Evolutionary conservation across 2,797 vertebrate genomes (phyloP), one percentile per base, ranked within the genome.

Genomic region (Notolepis coatsorum): DNA sequence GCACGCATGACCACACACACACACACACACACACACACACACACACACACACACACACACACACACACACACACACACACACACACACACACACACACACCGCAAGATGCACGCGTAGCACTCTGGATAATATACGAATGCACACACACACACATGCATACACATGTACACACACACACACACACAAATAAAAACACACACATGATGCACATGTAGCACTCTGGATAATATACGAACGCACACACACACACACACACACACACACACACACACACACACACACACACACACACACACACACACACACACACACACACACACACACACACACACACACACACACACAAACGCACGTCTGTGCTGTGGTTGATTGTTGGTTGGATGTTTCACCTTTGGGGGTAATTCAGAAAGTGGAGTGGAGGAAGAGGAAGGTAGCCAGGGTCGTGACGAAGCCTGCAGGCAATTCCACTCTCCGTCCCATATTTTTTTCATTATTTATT

Each of bases 341-440:
- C 25, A 55, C 25, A 60, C 27, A 60, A 33, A 56, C 5, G 51
- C 53, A 38, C 58, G 63, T 53, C n/a, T 57, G 55, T 37, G 30
- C n/a, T 55, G 63, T 65, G 58, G 52, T 23, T 68, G n/a, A n/a
- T n/a, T n/a, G n/a, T n/a, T 62, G 76, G 74, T 79, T 75, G 69
- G 65, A 69, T 63, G 62, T 72, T 86, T 80, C 75, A 88, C 81
- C 78, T 80, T 71, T 41, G 62, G 72, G 75, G 65, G 48, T 46
- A 72, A 74, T 67, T 68, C 63, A 57, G 62, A 43, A 62, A 81
- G 75, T 52, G 62, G 31, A 47, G 55, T 27, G 74, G 21, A 42
- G 61, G 33, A 57, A 77, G 58, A 63, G 67, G 73, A 68, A 70
- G 68, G 76, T 65, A 85, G 67, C 46, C 35, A 17, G 65, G 77